These are phyloP conservation scores for Tonatia bakeri DNA, from an alignment of 2,113 vertebrate species.

Conservation along the genomic window DNA sequence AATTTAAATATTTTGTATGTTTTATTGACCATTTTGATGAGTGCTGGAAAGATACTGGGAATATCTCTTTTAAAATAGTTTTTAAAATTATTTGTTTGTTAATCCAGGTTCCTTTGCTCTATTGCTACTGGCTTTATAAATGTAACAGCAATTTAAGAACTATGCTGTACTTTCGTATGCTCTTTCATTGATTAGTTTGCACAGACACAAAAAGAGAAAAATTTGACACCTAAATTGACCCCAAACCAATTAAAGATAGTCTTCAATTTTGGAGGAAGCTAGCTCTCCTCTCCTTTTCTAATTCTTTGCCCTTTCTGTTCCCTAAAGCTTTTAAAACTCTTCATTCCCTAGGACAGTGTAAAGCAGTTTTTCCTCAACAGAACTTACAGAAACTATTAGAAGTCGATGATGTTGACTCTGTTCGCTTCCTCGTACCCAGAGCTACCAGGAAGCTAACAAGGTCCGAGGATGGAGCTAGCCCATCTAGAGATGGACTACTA, in stretches of 20 bases:
- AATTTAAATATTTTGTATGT: background rate
- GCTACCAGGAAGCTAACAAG: background rate
- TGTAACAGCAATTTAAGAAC: conserved; percentile 4
- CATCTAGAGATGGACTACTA: background rate
- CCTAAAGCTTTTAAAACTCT: conserved; percentile 12
- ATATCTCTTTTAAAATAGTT: background rate
- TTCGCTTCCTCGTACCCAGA: background rate
- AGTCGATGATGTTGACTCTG: background rate
- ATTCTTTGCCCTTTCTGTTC: background rate
- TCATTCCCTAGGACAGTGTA: background rate
- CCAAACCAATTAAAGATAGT: background rate
- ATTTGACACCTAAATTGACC: background rate
- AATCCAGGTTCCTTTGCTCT: background rate
- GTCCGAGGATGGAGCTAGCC: background rate
- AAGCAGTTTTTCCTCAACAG: background rate
- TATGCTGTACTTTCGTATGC: background rate
- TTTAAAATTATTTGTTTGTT: conserved; percentile 30
- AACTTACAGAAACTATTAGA: background rate
- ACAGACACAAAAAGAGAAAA: background rate
- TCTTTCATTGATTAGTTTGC: conserved; percentile 34
- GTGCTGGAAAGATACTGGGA: background rate
- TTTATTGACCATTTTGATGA: conserved; percentile 32
- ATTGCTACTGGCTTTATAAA: background rate
- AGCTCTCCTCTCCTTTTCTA: background rate
- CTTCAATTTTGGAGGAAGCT: background rate